Base-by-base conservation (phyloP, 35 echinoderm and acorn worm genomes). In the Stichopus chloronotus region DNA sequence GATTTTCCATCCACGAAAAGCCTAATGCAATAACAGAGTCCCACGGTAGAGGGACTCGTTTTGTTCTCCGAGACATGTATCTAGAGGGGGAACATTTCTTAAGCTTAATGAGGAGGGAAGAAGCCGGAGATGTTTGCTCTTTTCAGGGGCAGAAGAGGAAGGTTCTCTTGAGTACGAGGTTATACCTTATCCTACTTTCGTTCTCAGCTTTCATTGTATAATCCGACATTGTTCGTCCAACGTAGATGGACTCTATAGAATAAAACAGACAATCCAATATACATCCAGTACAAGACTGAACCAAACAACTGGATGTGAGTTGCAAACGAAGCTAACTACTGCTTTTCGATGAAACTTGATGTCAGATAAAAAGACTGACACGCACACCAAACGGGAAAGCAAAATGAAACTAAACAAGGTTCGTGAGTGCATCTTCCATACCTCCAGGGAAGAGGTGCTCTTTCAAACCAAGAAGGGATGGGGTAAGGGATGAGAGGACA, bases 1-100 rank as follows among this genome's bases (percentile, higher is more conserved):
- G 19, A 65, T 65, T 65, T 19, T 65, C 61, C 80, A 56, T 19
- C 20, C 55, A 58, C 55, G 17, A 23, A 58, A 53, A 11, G 9
- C 11, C 5, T 85, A 85, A 85, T 85, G 82, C 82, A 83, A 83
- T 83, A 83, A 83, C 19, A 52, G 13, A 83, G 55, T 83, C 80
- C 80, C 80, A 83, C 80, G 80, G 80, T 83, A 83, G 80, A 13
- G 80, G 55, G 5, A 19, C 80, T 55, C 8, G 80, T 83, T 83
- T 83, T 83, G 80, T 83, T 83, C 80, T 52, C 80, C 52, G 14
- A 83, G 80, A n/a, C 80, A 83, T 56, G 80, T 83, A 19, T 55
- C 80, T 83, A 56, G 80, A 83, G 80, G 80, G 80, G 25, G 55
- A 43, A 14, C 80, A 83, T 19, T 43, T 52, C 80, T 55, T 83